Evolutionary conservation across 2,113 vertebrate species (phyloP), one percentile per base, ranked within the genome.

Genomic region (Eubucco bourcierii): DNA sequence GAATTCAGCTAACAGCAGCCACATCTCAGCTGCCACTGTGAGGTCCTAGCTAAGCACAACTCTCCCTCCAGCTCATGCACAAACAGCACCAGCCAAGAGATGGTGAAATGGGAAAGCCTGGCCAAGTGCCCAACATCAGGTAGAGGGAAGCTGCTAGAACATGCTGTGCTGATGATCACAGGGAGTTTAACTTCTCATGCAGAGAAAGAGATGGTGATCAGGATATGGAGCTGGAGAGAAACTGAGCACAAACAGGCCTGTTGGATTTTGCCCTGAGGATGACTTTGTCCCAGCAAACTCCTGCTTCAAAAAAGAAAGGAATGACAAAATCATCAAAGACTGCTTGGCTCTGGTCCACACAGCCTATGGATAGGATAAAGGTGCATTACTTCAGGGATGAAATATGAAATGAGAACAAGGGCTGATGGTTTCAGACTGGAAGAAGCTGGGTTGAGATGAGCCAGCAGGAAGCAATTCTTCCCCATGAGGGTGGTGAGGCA

Each of bases 121-220:
- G 90, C 78, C 65, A 75, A 88, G 46, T 0, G 11, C 73, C n/a
- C 2, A 91, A 93, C 59, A 53, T 70, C 77, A 76, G 0, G 1
- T 65, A 81, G 41, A 71, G 76, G 79, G 44, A 96, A 87, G 78
- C 65, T 94, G 90, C 89, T 80, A 78, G 91, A 95, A 93, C 63
- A 83, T 15, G 86, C 67, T 60, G 70, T 75, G 65, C 73, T 41
- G 41, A 52, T 84, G 79, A 94, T 80, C 83, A 86, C 44, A 85
- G 67, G 71, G 66, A 50, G n/a, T 55, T 73, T 89, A 71, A 73
- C 39, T 91, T 66, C 84, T 61, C 65, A 77, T 21, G 44, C 3
- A 33, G 67, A 86, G 53, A 74, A 94, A 76, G 58, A 80, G 44
- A 56, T 0, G 2, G 84, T 90, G 85, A 83, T 79, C 46, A 73